Base-by-base conservation (phyloP, 1,140 invertebrate genomes). In the Drosophila insularis region DNA sequence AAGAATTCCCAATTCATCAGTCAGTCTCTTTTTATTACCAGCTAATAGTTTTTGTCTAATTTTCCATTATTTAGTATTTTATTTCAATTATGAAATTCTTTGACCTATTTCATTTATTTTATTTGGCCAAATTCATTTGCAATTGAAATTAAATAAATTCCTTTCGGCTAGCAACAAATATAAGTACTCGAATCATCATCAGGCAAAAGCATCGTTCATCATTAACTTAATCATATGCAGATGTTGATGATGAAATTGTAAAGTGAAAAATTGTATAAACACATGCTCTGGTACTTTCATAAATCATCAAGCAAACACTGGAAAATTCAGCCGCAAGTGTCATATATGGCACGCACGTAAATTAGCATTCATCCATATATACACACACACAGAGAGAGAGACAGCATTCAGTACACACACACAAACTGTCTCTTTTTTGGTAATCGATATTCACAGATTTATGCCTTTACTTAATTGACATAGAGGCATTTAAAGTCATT, bases 371-470 rank as follows among this genome's bases (percentile, higher is more conserved):
- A 50, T 10, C 1, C 43, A 50, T 7, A 46, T 8, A 50, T 17
- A 14, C 40, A 43, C 40, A 14, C 40, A 43, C 40, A 50, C 43
- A 50, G 2, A 11, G 14, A 60, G 23, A 54, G 14, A 74, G 65
- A 68, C 63, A 62, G 65, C n/a, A 43, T 40, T 13, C 35, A 39
- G 4, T 40, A 56, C 21, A n/a, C n/a, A n/a, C n/a, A n/a, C n/a
- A n/a, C n/a, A 71, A 61, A 60, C 55, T 54, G 59, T 64, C 23
- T 32, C 37, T 3, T 56, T 60, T 67, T 35, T 64, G 64, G 68
- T 73, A 86, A 81, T 86, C 81, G 71, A 86, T 87, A 87, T 67
- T 56, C 53, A 63, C 63, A 55, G 74, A 61, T 71, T 68, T 79
- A 71, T 86, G 27, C 65, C 63, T 59, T 53, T 66, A 40, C 23